These are phyloP conservation scores for Caenorhabditis afra DNA, from an alignment of 2,888 invertebrate genomes.

Conservation along the genomic window DNA sequence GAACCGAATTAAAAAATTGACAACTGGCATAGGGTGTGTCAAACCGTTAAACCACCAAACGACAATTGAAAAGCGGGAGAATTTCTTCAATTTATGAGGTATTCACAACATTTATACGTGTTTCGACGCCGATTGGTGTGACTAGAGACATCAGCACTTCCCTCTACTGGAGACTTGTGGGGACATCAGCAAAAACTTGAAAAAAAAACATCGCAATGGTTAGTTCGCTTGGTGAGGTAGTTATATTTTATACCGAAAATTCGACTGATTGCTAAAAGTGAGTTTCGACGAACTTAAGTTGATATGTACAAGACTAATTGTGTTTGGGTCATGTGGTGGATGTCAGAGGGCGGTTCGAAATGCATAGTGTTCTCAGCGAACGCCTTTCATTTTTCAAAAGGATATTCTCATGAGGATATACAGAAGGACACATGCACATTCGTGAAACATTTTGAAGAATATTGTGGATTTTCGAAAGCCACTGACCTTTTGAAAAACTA, in stretches of 20 bases:
- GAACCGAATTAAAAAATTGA: constrained; percentile 10
- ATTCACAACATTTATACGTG: constrained; percentile 1
- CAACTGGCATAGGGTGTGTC: constrained; percentile 2
- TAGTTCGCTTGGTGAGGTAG: too few relatives aligned
- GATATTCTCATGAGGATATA: constrained; percentile 31
- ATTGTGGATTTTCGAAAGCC: too few relatives aligned
- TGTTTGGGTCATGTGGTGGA: constrained; percentile 2
- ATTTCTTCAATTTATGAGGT: constrained; percentile 22
- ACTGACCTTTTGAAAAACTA: too few relatives aligned
- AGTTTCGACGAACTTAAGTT: too few relatives aligned
- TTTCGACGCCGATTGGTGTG: constrained; percentile 15
- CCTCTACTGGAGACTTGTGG: too few relatives aligned
- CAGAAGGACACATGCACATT: constrained; percentile 5
- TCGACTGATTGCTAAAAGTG: too few relatives aligned
- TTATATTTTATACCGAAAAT: too few relatives aligned
- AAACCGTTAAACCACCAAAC: constrained; percentile 37
- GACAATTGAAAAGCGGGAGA: constrained; percentile 13
- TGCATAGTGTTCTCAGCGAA: constrained; percentile 27
- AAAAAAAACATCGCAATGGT: too few relatives aligned
- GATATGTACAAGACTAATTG: too few relatives aligned
- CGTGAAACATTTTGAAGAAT: neutral
- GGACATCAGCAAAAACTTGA: too few relatives aligned
- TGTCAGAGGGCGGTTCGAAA: constrained; percentile 21
- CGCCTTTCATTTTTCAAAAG: constrained; percentile 6
- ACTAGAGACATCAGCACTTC: too few relatives aligned